These are phyloP conservation scores for Rotaria socialis DNA, from an alignment of 2,888 invertebrate species.

Conservation along the genomic window DNA sequence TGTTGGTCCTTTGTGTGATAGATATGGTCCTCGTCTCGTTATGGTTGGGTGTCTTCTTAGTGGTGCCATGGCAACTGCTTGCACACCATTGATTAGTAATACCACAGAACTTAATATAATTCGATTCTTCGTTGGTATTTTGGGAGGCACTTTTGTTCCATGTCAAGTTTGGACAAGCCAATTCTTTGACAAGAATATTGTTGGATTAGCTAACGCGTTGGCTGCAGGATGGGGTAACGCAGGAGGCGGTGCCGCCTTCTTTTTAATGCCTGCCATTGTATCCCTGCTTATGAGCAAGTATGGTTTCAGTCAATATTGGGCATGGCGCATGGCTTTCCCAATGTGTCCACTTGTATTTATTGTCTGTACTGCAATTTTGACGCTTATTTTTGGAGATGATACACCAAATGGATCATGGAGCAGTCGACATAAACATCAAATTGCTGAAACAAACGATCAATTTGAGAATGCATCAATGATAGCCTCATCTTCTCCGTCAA, in stretches of 20 bases:
- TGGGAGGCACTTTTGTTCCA: background rate
- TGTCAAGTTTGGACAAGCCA: background rate
- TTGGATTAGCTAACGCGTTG: background rate
- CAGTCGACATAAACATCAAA: background rate
- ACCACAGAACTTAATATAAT: background rate
- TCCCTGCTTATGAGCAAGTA: background rate
- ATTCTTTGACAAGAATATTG: background rate
- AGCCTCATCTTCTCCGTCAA: background rate
- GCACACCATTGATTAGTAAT: background rate
- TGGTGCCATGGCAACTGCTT: background rate
- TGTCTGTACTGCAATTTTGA: background rate
- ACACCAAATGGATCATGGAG: background rate
- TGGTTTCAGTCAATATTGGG: background rate
- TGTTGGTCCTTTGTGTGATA: background rate
- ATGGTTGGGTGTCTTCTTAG: background rate
- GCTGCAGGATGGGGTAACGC: slow-evolving; percentile 10
- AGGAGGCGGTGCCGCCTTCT: background rate
- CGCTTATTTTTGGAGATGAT: background rate
- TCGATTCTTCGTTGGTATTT: background rate
- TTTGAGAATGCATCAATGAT: background rate
- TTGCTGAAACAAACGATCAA: background rate
- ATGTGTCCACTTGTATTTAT: background rate
- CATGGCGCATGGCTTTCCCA: background rate
- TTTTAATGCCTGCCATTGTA: background rate
- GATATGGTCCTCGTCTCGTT: background rate